Conservation (phyloP, 2,113 vertebrate species). For the Crotalus tigris region DNA sequence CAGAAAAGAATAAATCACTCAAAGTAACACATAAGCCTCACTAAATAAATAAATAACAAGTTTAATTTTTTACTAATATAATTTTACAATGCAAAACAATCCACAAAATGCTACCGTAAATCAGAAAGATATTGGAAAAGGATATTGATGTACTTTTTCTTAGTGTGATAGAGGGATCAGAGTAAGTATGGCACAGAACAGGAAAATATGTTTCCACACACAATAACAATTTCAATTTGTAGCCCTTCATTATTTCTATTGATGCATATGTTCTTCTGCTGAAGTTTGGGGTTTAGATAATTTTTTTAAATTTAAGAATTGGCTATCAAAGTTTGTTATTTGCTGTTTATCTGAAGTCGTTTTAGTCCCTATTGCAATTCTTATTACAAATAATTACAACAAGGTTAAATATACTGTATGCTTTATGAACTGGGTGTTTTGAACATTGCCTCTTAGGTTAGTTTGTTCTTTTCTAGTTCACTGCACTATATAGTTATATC, state of each 20-base stretch:
- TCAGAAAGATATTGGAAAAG: background rate
- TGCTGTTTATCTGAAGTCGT: background rate
- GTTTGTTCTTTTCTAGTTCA: slow-evolving; percentile 48
- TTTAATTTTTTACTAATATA: background rate
- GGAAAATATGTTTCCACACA: background rate
- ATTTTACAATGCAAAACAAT: background rate
- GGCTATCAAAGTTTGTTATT: background rate
- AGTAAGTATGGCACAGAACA: background rate
- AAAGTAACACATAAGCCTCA: background rate
- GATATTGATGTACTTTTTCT: background rate
- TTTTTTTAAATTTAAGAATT: background rate
- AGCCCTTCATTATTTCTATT: background rate
- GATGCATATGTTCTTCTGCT: background rate
- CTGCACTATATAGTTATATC: slow-evolving; percentile 32
- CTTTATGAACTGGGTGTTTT: slow-evolving; percentile 41
- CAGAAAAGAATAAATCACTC: background rate
- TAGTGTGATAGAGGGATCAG: background rate
- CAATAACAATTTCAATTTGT: background rate
- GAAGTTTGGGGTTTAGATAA: background rate
- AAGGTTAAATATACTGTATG: background rate
- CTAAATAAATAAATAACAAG: background rate
- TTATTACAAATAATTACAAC: background rate
- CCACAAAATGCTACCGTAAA: background rate
- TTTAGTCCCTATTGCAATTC: background rate
- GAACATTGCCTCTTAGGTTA: slow-evolving; percentile 44